A percentile compares a stretch with the other conserved stretches of the same genome.
phyloP scores from a whole-genome alignment of 1,140 invertebrate genomes.

The Ostrea edulis region DNA sequence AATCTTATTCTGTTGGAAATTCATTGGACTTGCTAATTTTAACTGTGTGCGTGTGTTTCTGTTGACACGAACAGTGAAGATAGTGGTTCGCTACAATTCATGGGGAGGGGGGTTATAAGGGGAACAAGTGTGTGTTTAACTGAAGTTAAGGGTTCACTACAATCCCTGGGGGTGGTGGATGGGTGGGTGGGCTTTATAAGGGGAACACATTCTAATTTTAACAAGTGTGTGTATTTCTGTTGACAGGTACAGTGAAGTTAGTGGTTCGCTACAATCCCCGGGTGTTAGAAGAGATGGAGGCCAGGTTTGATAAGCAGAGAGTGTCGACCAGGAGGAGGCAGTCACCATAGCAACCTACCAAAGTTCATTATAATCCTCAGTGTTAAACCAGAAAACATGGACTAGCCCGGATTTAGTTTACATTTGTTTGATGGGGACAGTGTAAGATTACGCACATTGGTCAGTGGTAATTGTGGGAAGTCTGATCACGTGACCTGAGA shows the following conservation, averaged over 20 bases:
- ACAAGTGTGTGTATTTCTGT: no score
- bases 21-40: no score
- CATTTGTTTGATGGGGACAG: no score
- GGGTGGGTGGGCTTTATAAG: no score
- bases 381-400: no score
- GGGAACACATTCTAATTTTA: no score
- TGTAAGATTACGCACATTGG: no score
- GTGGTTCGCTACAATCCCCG: conserved; percentile 99
- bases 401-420: not conserved
- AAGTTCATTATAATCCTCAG: not conserved
- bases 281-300: conserved; percentile 99
- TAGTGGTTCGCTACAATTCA: conserved; percentile 98
- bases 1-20: no score
- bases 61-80: conserved; percentile 89
- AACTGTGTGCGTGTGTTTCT: no score
- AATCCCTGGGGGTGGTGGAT: conserved; percentile 98
- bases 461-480: no score
- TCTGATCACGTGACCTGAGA: no score
- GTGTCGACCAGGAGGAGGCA: conserved; percentile 59
- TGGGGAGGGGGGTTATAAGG: no score
- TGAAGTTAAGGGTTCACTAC: conserved; percentile 98
- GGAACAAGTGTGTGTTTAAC: not conserved
- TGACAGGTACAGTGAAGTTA: conserved; percentile 90
- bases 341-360: not conserved
- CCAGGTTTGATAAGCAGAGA: conserved; percentile 96